phyloP scores from a whole-genome alignment of 2,797 vertebrate species.

The Esox masquinongy region DNA sequence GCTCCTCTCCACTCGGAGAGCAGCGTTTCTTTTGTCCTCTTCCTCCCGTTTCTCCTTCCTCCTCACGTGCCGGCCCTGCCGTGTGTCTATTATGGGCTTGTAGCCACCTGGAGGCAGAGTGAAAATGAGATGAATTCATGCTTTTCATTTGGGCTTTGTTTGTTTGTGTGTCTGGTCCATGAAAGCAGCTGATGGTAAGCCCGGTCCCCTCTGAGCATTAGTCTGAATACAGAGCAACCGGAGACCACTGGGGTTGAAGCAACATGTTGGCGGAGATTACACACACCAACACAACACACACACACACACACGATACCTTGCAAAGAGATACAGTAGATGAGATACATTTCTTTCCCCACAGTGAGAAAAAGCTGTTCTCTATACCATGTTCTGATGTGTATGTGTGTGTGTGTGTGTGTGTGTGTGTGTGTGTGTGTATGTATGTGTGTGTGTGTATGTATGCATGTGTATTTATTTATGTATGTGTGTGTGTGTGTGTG shows the following conservation, averaged over 20 bases:
- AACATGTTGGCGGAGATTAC: background rate
- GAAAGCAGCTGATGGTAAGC: conserved; percentile 36
- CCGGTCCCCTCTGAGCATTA: background rate
- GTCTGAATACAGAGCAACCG: background rate
- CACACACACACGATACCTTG: background rate
- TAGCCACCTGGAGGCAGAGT: conserved; percentile 51
- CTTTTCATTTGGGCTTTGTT: conserved; percentile 39
- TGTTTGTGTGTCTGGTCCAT: conserved; percentile 29
- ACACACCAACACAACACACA: background rate
- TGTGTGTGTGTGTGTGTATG: no score
- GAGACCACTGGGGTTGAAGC: background rate
- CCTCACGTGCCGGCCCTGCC: conserved; percentile 32
- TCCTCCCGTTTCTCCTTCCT: conserved; percentile 26
- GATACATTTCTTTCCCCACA: no score
- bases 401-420: background rate
- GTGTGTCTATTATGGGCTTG: conserved; percentile 45
- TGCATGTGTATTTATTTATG: no score
- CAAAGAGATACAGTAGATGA: background rate
- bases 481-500: background rate
- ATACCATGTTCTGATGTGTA: background rate
- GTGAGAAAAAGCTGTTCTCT: background rate
- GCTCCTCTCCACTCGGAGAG: conserved; percentile 36
- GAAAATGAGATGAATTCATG: conserved; percentile 53
- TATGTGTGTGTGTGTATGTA: no score
- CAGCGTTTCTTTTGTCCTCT: conserved; percentile 44